Evolutionary conservation across 2,797 vertebrate genomes (phyloP), one percentile per base, ranked within the genome.

Genomic region (Hozukius guyotensis): DNA sequence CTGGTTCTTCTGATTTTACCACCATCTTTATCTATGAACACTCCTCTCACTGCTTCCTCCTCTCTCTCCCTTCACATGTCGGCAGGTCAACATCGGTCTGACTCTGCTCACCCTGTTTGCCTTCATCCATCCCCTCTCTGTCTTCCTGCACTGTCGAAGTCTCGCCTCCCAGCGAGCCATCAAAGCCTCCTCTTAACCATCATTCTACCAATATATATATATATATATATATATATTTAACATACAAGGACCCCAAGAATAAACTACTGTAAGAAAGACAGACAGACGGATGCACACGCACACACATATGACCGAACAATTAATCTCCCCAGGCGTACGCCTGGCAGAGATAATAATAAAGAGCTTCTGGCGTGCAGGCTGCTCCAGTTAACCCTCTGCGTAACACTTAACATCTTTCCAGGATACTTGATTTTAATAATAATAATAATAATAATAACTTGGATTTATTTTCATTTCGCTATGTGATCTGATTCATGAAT

Each of bases 31-130:
- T 20, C 14, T 24, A 22, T 57, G 1, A 31, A n/a, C 29, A 8
- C 13, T 71, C 24, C 52, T 36, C 8, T 59, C 4, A 10, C 13
- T 42, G 7, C 36, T 49, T 38, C 13, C 14, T 46, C 42, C 42
- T 46, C 42, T 16, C 42, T 46, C 42, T 0, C 42, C 12, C 49
- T 52, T 73, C 46, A 4, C 36, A 1, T 81, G 25, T 75, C 10
- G 85, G 12, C 92, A 99, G 98, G 93, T 99, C 72, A 97, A 98
- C 3, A 5, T 98, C 11, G 88, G 49, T 25, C 90, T 99, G 86
- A 92, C 95, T 0, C 7, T 97, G 0, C 74, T 97, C 77, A 96
- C 92, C 70, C 88, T 97, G 32, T 31, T 97, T 75, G 96, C 97
- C 0, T 96, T 97, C 1, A 84, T 96, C 88, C 96, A 97, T 57